Evolutionary conservation across 2,888 invertebrate species (phyloP), one percentile per base, ranked within the genome.

Genomic region (Fragum fragum): DNA sequence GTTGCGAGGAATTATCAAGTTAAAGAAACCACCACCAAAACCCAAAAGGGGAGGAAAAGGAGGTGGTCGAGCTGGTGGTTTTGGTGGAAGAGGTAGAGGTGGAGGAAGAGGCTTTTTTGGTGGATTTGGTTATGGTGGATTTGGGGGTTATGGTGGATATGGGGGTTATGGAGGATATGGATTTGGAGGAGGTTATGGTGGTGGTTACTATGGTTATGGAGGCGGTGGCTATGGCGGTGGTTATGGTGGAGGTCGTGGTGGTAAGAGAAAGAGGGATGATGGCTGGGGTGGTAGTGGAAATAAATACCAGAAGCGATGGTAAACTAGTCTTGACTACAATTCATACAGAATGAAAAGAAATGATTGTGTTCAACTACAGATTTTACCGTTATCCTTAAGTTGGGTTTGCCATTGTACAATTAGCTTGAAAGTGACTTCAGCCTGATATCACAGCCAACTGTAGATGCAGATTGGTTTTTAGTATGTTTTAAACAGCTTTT

Each of bases 1-100:
- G 7, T 21, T 77, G 28, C 55, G 79, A 29, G 81, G 78, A 1
- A 80, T 73, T 36, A 26, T 66, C 18, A 66, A 66, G 66, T 36
- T n/a, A 21, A 66, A 42, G 42, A 71, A 53, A 42, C 26, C 47
- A 32, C 55, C 74, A 36, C 71, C 68, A 55, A 47, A 55, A 18
- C 57, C 53, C 32, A 11, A 16, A 0, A 69, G 66, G 18, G 72
- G 61, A 14, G 63, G 69, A 5, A 55, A 32, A 14, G 18, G 52
- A 23, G 66, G 66, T 42, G 47, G 47, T n/a, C 21, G 63, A 18
- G 73, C 29, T 26, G 52, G 73, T 5, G 29, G 52, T 26, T 23
- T 16, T 23, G 47, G 63, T 2, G 59, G 73, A 1, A n/a, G 53
- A 23, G 61, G 73, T n/a, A n/a, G 57, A 21, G 57, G 57, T 16